These are phyloP conservation scores for Junonia oenone DNA, from an alignment of 2,888 invertebrate species.

Conservation along the genomic window DNA sequence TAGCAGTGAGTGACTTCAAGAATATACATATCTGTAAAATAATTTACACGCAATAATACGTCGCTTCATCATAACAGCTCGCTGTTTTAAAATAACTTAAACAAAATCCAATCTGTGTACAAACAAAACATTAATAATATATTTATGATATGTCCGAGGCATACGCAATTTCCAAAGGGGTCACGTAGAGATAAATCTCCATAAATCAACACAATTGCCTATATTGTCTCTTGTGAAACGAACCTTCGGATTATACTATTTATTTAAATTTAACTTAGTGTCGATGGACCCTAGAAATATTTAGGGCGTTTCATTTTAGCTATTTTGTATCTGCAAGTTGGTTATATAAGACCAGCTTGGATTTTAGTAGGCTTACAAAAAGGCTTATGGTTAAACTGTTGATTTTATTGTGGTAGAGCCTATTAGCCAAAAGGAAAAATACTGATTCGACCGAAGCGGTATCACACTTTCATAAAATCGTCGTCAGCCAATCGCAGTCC, in stretches of 20 bases:
- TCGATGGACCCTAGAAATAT: slow-evolving; percentile 19
- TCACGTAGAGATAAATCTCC: slow-evolving; percentile 35
- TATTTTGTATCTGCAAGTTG: neutral
- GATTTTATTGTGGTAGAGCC: too few relatives aligned
- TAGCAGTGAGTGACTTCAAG: too few relatives aligned
- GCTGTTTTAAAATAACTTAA: neutral
- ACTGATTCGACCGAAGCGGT: too few relatives aligned
- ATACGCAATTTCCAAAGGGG: slow-evolving; percentile 28
- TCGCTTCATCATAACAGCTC: too few relatives aligned
- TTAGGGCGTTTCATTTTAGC: neutral
- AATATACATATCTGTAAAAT: too few relatives aligned
- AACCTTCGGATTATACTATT: slow-evolving; percentile 40
- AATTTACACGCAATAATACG: too few relatives aligned
- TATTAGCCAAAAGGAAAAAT: too few relatives aligned
- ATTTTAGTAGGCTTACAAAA: too few relatives aligned
- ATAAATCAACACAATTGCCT: slow-evolving; percentile 43
- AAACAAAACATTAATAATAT: slow-evolving; percentile 8
- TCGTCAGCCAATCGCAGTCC: too few relatives aligned
- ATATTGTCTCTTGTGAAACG: slow-evolving; percentile 39
- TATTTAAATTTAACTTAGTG: slow-evolving; percentile 34
- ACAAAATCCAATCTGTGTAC: slow-evolving; percentile 2
- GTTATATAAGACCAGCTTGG: neutral
- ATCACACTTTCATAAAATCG: too few relatives aligned
- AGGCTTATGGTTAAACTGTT: too few relatives aligned
- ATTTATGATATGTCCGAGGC: slow-evolving; percentile 20